Evolutionary conservation across 2,888 invertebrate species (phyloP).

Genomic region (Trachelus stipa): DNA sequence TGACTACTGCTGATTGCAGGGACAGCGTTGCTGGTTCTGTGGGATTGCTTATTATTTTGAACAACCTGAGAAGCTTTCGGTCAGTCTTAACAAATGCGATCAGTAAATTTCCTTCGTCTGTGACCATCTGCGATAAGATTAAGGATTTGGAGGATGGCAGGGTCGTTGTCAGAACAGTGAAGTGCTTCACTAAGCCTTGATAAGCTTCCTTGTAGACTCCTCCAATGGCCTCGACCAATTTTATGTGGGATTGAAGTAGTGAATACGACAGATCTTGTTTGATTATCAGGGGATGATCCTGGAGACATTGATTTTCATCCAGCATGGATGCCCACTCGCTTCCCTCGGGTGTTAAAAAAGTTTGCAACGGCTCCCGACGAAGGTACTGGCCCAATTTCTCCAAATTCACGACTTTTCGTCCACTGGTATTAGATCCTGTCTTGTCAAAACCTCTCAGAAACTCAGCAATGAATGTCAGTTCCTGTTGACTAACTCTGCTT

Average conservation of each 20-base stretch:
- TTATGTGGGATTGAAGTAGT: conserved; percentile 83
- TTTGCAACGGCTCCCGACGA: conserved; percentile 70
- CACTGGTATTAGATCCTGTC: conserved; percentile 57
- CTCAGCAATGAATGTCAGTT: conserved; percentile 89
- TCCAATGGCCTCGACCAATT: conserved; percentile 75
- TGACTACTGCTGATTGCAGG: conserved; percentile 43
- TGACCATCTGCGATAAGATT: conserved; percentile 51
- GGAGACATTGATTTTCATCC: conserved; percentile 78
- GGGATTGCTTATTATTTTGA: conserved; percentile 40
- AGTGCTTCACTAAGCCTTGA: conserved; percentile 74
- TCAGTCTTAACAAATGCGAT: conserved; percentile 51
- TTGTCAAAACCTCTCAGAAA: conserved; percentile 88
- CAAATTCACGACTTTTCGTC: conserved; percentile 73
- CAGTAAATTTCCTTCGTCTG: conserved; percentile 49
- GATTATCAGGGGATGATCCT: conserved; percentile 79
- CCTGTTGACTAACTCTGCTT: conserved; percentile 88
- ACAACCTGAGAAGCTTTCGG: conserved; percentile 51
- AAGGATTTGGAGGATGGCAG: conserved; percentile 39
- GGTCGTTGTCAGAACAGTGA: conserved; percentile 59
- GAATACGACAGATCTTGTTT: conserved; percentile 82
- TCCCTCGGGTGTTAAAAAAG: conserved; percentile 76
- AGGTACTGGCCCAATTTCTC: conserved; percentile 94
- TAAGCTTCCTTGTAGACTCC: conserved; percentile 77
- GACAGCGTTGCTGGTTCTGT: conserved; percentile 15
- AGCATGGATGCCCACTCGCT: conserved; percentile 86